Percentiles rank a stretch among this genome's conserved stretches.
These are phyloP conservation scores for Ctenopoma multispine DNA, from an alignment of 2,797 vertebrate species.

Conservation along the genomic window DNA sequence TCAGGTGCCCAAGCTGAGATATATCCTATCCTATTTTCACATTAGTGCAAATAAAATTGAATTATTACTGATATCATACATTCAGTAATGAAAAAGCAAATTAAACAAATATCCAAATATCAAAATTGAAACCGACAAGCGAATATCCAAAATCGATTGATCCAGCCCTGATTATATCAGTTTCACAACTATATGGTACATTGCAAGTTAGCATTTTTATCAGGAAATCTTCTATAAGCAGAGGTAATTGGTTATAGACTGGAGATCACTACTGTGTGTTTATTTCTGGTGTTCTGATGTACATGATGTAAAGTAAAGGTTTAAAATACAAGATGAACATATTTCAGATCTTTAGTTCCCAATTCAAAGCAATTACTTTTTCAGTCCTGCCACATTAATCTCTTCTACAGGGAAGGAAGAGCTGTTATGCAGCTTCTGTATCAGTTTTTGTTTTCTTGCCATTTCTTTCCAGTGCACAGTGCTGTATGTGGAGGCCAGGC, in stretches of 20 bases:
- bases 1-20: no score
- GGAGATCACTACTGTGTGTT: conserved; percentile 12
- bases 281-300: conserved; percentile 17
- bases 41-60: no score
- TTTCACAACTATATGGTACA: conserved; percentile 37
- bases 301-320: conserved; percentile 20
- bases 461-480: conserved; percentile 40
- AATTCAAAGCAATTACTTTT: conserved; percentile 43
- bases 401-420: conserved; percentile 49
- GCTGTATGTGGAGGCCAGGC: conserved; percentile 36
- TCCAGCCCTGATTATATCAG: conserved; percentile 44
- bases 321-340: conserved; percentile 2
- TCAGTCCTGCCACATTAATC: conserved; percentile 32
- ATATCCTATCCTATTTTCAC: no score
- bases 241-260: conserved; percentile 28
- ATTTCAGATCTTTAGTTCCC: conserved; percentile 21
- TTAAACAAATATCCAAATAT: no score
- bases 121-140: no score
- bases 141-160: no score
- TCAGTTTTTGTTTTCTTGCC: conserved; percentile 57
- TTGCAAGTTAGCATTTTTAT: conserved; percentile 36
- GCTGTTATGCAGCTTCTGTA: conserved; percentile 43
- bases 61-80: no score
- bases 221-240: conserved; percentile 30
- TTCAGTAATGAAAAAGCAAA: no score